Conservation (phyloP, 2,113 vertebrate genomes). For the Catharus bicknelli region DNA sequence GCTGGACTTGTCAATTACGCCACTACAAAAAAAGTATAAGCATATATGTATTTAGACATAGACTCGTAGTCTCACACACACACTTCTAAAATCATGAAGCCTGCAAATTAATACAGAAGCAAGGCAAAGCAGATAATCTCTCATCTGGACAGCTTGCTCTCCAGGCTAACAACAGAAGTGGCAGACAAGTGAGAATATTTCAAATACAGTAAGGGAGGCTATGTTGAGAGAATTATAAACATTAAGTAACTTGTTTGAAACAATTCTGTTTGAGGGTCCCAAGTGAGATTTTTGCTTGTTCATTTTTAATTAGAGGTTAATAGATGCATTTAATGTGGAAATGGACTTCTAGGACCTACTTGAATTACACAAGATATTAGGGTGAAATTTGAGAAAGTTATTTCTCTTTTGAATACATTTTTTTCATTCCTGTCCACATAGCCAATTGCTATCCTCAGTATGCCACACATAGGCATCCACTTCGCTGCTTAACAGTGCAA, state of each 20-base stretch:
- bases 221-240: neutral
- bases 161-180: neutral
- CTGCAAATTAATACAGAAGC: neutral
- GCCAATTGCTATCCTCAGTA: neutral
- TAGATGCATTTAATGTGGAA: neutral
- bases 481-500: neutral
- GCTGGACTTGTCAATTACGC: neutral
- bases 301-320: neutral
- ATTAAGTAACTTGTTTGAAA: neutral
- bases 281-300: neutral
- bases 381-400: neutral
- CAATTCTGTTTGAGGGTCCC: neutral
- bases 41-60: neutral
- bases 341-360: neutral
- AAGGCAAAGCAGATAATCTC: neutral
- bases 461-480: neutral
- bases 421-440: neutral
- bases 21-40: neutral
- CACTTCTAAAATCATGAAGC: neutral
- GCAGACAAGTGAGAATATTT: neutral
- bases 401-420: neutral
- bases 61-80: neutral
- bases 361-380: neutral
- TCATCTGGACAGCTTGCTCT: neutral
- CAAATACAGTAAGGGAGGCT: neutral